Base-by-base conservation (phyloP, 2,888 invertebrate genomes). In the Lasius platythorax region DNA sequence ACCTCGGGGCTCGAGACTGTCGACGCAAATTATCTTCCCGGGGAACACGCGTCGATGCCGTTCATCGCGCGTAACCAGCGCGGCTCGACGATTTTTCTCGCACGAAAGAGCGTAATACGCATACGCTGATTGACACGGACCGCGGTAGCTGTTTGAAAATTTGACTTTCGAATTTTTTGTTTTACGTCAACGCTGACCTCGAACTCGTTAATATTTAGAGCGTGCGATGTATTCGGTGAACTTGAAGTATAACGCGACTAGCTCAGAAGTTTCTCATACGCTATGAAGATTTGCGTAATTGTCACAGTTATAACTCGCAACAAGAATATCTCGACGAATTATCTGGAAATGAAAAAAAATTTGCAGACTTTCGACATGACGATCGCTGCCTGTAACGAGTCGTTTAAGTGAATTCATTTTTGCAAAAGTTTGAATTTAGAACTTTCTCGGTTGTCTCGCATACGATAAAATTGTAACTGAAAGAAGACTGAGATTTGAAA, bases 1-100 rank as follows among this genome's bases (percentile, higher is more conserved):
- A 67, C 85, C 87, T 86, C 81, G 75, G 64, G 70, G 68, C 82
- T 53, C 83, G 87, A 73, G 90, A 82, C 84, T 89, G 89, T 90
- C 89, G 90, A 82, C 84, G 87, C 83, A 90, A 90, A 90, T 90
- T 90, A 88, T 90, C 85, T 89, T 90, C 85, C 87, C 83, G 87
- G 72, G 68, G 85, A 79, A 78, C 87, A 82, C 84, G 86, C 87
- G 89, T 85, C 90, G 90, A 83, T 87, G 86, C 84, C 82, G 84
- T 88, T 89, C 88, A 85, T 89, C 84, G 84, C 79, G 73, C 74
- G 84, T 86, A 87, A 89, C 85, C 53, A 12, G 84, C 90, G 84
- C 83, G 82, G 90, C 85, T 83, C 90, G 84, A 78, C 87, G 75
- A 74, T 84, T 83, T 82, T 75, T 81, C 83, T 63, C 76, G 68